phyloP scores from a whole-genome alignment of 2,113 vertebrate species.

The Psilopogon haemacephalus region DNA sequence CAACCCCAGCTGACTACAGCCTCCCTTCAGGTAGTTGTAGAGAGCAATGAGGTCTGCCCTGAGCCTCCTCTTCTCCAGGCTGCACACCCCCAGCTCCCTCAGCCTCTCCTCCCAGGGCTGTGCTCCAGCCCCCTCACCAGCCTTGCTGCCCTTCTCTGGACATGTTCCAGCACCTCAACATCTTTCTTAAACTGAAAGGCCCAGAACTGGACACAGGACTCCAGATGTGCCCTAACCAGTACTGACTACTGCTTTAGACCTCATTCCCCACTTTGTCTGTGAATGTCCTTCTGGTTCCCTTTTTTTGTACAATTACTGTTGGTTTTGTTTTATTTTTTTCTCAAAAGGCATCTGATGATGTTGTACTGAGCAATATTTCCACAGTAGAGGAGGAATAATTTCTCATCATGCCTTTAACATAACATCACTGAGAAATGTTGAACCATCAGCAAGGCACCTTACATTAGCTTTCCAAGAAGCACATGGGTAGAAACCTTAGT shows the following conservation, averaged over 20 bases:
- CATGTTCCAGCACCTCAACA: too few relatives aligned
- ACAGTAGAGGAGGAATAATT: background rate
- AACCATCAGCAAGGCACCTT: background rate
- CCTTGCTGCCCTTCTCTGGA: too few relatives aligned
- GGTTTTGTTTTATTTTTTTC: background rate
- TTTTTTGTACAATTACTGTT: background rate
- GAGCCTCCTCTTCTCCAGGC: too few relatives aligned
- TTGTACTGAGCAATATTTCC: background rate
- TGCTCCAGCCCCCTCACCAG: too few relatives aligned
- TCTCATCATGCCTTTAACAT: background rate
- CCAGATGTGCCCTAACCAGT: too few relatives aligned
- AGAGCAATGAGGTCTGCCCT: too few relatives aligned
- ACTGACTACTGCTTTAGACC: background rate
- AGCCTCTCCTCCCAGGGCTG: too few relatives aligned
- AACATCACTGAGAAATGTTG: background rate
- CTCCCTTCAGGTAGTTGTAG: too few relatives aligned
- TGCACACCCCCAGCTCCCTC: too few relatives aligned
- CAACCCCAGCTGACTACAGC: too few relatives aligned
- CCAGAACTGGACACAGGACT: too few relatives aligned
- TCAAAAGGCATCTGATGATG: background rate
- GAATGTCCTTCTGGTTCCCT: background rate
- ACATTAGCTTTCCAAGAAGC: background rate
- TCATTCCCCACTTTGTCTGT: background rate
- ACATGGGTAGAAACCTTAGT: rapidly evolving
- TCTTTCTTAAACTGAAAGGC: too few relatives aligned